These are phyloP conservation scores for Tenthredo distinguenda DNA, from an alignment of 2,888 invertebrate genomes.

Conservation along the genomic window DNA sequence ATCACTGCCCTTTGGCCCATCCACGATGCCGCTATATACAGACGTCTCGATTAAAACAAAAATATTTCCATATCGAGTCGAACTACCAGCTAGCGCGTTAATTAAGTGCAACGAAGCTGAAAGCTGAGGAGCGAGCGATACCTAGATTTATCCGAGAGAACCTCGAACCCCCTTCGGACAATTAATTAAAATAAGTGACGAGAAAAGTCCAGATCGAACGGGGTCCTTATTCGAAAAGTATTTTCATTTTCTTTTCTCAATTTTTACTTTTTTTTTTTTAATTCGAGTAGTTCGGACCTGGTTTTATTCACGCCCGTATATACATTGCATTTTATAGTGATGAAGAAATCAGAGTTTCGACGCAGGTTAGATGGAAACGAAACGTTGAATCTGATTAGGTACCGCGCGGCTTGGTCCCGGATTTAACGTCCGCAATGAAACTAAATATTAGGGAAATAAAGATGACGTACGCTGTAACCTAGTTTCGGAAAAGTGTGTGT, in stretches of 20 bases:
- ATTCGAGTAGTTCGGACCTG: not conserved
- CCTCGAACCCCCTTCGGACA: not conserved
- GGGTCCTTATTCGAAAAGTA: not conserved
- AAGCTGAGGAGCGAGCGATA: not conserved
- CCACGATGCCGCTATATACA: not conserved
- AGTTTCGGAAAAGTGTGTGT: constrained; percentile 19
- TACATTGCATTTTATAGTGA: not conserved
- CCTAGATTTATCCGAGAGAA: not conserved
- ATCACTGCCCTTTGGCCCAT: constrained; percentile 32
- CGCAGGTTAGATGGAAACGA: not conserved
- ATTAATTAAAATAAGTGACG: not conserved
- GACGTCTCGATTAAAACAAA: constrained; percentile 40
- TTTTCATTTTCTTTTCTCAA: not conserved
- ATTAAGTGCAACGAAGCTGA: constrained; percentile 6
- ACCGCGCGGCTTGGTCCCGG: not conserved
- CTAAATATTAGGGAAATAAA: not conserved
- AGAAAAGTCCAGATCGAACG: not conserved
- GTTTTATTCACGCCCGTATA: not conserved
- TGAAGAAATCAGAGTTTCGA: not conserved
- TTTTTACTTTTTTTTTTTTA: not conserved
- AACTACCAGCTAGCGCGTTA: not conserved
- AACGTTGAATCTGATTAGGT: not conserved
- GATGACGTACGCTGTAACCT: not conserved
- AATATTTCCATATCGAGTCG: constrained; percentile 44
- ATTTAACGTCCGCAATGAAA: constrained; percentile 11